These are phyloP conservation scores for Brachyistius frenatus DNA, from an alignment of 2,113 vertebrate species.

Conservation along the genomic window DNA sequence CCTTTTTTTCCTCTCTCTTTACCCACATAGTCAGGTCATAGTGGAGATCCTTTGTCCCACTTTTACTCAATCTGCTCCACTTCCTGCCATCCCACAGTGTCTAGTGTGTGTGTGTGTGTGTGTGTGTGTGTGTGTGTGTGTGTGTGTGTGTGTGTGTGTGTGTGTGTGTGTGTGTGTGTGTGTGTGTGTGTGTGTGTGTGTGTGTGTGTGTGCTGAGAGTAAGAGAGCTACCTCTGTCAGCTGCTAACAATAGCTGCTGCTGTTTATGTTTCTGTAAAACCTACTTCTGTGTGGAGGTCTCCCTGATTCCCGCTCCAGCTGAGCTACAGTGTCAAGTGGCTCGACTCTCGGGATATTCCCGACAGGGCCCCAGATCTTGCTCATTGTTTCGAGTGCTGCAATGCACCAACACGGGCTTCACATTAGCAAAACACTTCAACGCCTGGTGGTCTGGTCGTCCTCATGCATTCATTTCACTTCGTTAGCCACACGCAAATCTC, in stretches of 20 bases:
- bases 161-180: slow-evolving; percentile 4
- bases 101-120: slow-evolving; percentile 3
- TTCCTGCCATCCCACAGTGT: slow-evolving; percentile 57
- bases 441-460: not conserved
- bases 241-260: slow-evolving; percentile 27
- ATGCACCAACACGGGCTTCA: slow-evolving; percentile 15
- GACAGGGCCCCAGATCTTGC: slow-evolving; percentile 17
- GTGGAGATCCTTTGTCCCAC: slow-evolving; percentile 68
- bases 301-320: slow-evolving; percentile 13
- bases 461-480: slow-evolving; percentile 18
- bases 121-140: not conserved
- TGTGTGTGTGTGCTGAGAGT: not conserved
- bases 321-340: slow-evolving; percentile 40
- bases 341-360: not conserved
- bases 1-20: slow-evolving; percentile 4
- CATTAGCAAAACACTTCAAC: slow-evolving; percentile 13
- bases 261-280: slow-evolving; percentile 50
- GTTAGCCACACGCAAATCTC: not conserved
- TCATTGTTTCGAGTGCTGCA: slow-evolving; percentile 44
- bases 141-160: not conserved
- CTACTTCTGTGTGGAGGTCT: slow-evolving; percentile 32
- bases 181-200: not conserved
- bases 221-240: slow-evolving; percentile 24
- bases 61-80: slow-evolving; percentile 68
- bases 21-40: slow-evolving; percentile 50